Evolutionary conservation across 2,888 invertebrate genomes (phyloP), one percentile per base, ranked within the genome.

Genomic region (Philhelius pedissequus): DNA sequence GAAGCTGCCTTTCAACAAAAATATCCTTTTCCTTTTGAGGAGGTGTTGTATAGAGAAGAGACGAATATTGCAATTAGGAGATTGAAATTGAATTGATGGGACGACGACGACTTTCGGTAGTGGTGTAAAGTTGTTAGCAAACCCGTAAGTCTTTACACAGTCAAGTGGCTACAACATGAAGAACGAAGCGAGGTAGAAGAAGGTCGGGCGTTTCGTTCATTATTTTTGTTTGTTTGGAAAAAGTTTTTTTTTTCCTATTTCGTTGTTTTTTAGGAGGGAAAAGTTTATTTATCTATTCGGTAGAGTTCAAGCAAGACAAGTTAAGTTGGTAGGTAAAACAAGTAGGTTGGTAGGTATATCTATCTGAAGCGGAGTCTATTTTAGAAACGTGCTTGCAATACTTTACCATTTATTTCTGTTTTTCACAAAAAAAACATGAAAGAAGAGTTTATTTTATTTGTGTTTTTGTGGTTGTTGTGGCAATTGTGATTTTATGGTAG

Each of bases 11-110:
- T 35, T 56, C 45, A 75, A 43, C 52, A 68, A 54, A 62, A 43
- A 62, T 52, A 43, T 35, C 30, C 20, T 56, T 78, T 70, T 60
- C 5, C 22, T 25, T 22, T 56, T n/a, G 32, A 13, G 25, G 32
- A 13, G 25, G 8, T 27, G 74, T 30, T 20, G 38, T 27, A 11
- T 38, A 13, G 20, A 7, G 11, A n/a, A 50, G 7, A 7, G 18
- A 52, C 9, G 15, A 48, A 68, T 64, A 75, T 75, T 75, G 84
- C 84, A 84, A 84, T 84, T 84, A 84, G 74, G 58, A 79, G 64
- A 84, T 79, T 75, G 79, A 79, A 84, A 84, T 84, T 84, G 75
- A 40, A 84, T 84, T 84, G 83, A 75, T 50, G 75, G 43, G 11
- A 15, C 15, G 30, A n/a, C n/a, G n/a, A n/a, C n/a, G n/a, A n/a